Percentiles rank a stretch among this genome's conserved stretches.
phyloP scores from a whole-genome alignment of 1,140 invertebrate genomes.

The Patella vulgata region DNA sequence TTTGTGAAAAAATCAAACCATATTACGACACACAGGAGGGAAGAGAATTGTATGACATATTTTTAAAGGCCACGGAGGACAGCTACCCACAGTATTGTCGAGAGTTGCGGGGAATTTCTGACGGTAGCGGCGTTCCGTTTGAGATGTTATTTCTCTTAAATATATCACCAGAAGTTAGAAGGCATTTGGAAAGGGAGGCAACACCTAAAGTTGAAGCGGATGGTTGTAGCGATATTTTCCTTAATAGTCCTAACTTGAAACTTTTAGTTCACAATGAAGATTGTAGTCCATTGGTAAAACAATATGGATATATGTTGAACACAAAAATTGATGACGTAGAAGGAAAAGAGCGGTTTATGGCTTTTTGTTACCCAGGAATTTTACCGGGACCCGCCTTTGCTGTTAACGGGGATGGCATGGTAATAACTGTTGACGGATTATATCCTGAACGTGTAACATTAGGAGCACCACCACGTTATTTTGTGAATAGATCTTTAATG shows the following conservation, averaged over 20 bases:
- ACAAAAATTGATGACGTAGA: conserved; percentile 16
- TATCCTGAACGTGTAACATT: conserved; percentile 5
- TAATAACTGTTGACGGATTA: conserved; percentile 4
- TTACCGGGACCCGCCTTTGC: conserved; percentile 10
- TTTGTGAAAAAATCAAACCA: conserved; percentile 12
- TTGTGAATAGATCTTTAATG: conserved; percentile 13
- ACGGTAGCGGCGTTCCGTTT: conserved; percentile 16
- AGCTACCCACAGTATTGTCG: conserved; percentile 26
- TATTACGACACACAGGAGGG: conserved; percentile 19
- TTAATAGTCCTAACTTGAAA: conserved; percentile 13
- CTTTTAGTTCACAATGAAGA: conserved; percentile 25
- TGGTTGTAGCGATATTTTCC: conserved; percentile 16
- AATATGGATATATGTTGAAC: conserved; percentile 12
- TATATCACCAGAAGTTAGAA: neutral
- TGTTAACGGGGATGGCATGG: conserved; percentile 15
- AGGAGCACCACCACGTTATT: conserved; percentile 1
- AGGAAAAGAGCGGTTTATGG: conserved; percentile 14
- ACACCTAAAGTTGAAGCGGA: neutral
- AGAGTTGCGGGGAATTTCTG: conserved; percentile 16
- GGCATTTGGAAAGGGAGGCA: too few relatives aligned
- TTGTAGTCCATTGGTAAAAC: conserved; percentile 7
- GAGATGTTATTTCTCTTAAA: conserved; percentile 23
- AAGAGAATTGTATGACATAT: conserved; percentile 14
- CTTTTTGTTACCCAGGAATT: conserved; percentile 15
- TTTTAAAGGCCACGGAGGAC: conserved; percentile 3